Conservation (phyloP, 2,888 invertebrate species). For the Xylocampa areola region DNA sequence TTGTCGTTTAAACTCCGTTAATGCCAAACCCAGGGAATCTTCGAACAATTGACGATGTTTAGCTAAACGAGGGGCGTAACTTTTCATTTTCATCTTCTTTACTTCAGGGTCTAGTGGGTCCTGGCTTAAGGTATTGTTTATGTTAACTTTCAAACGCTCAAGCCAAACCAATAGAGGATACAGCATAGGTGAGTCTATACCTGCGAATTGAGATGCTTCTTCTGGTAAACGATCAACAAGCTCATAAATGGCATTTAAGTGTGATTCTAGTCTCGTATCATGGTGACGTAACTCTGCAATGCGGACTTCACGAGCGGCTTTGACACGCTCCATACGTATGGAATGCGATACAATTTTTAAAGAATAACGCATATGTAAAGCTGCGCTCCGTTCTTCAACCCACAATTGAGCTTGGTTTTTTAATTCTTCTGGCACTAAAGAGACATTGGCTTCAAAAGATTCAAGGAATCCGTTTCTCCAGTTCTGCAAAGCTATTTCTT, state of each 20-base stretch:
- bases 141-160: constrained; percentile 63
- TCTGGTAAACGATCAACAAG: constrained; percentile 67
- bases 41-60: constrained; percentile 73
- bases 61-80: constrained; percentile 73
- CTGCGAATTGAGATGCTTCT: constrained; percentile 68
- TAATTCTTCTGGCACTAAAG: constrained; percentile 71
- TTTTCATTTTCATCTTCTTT: constrained; percentile 75
- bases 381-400: constrained; percentile 71
- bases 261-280: constrained; percentile 73
- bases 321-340: constrained; percentile 75
- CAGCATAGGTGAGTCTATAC: constrained; percentile 68
- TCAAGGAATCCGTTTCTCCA: constrained; percentile 82
- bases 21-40: constrained; percentile 69
- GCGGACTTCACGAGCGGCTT: constrained; percentile 69
- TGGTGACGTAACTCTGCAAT: constrained; percentile 74
- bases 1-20: constrained; percentile 65
- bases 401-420: constrained; percentile 72
- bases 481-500: constrained; percentile 72
- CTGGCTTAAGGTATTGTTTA: constrained; percentile 61
- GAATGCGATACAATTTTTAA: constrained; percentile 77
- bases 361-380: constrained; percentile 74
- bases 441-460: constrained; percentile 73
- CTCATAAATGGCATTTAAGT: constrained; percentile 72
- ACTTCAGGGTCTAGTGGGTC: constrained; percentile 67
- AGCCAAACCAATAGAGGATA: constrained; percentile 75